A percentile compares a stretch with the other conserved stretches of the same genome.
phyloP scores from a whole-genome alignment of 2,888 invertebrate species.

The Standfussiana lucernea region DNA sequence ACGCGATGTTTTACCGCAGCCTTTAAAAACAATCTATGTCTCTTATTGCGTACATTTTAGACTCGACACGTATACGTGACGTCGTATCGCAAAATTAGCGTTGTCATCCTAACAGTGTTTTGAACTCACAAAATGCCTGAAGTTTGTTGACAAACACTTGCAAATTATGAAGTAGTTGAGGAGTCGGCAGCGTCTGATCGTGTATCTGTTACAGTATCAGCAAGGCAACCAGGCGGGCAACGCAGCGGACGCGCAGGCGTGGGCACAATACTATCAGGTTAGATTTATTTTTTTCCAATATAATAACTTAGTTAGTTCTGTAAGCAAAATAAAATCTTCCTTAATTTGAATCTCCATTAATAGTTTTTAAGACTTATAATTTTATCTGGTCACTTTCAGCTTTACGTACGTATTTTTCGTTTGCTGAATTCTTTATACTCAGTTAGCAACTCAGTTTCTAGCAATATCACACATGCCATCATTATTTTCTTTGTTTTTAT shows the following conservation, averaged over 20 bases:
- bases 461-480: neutral
- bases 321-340: neutral
- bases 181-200: conserved; percentile 1
- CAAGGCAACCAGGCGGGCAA: conserved; percentile 73
- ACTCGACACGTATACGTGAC: neutral
- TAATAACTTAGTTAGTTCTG: neutral
- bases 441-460: neutral
- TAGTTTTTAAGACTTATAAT: neutral
- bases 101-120: neutral
- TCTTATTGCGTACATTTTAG: neutral
- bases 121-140: neutral
- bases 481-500: neutral
- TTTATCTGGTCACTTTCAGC: conserved; percentile 22
- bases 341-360: neutral
- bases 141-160: neutral
- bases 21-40: no score
- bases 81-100: neutral
- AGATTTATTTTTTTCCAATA: neutral
- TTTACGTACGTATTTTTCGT: conserved; percentile 21
- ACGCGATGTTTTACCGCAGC: neutral
- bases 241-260: conserved; percentile 82
- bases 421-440: neutral
- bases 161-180: neutral
- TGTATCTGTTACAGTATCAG: conserved; percentile 73
- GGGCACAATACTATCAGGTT: conserved; percentile 90